Percentiles rank a stretch among this genome's conserved stretches.
Evolutionary conservation across 1,140 invertebrate genomes (phyloP).

Genomic region (Cydia pomonella): DNA sequence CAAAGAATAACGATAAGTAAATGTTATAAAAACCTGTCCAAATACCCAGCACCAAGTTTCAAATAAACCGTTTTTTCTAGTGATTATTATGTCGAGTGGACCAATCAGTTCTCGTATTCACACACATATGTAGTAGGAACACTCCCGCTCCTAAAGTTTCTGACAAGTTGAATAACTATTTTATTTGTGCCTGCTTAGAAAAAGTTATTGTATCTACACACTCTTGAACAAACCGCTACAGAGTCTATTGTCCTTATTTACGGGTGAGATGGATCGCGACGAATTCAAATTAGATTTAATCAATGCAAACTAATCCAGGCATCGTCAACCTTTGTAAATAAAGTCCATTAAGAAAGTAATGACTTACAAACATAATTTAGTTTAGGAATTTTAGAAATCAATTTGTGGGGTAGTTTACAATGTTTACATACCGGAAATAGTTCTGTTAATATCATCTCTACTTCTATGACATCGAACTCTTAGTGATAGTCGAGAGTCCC

Average conservation of each 20-base stretch:
- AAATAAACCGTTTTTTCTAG: background rate
- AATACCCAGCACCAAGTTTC: too few species aligned
- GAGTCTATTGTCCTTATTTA: conserved; percentile 13
- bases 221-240: background rate
- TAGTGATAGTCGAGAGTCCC: too few species aligned
- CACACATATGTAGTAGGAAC: too few species aligned
- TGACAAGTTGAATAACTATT: conserved; percentile 14
- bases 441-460: too few species aligned
- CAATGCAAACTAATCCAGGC: conserved; percentile 41
- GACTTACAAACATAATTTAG: background rate
- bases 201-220: conserved; percentile 18
- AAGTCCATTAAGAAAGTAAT: conserved; percentile 38
- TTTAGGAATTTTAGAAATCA: background rate
- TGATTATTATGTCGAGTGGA: background rate
- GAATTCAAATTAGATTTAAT: conserved; percentile 53
- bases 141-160: background rate
- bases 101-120: conserved; percentile 20
- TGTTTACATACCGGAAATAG: too few species aligned
- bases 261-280: conserved; percentile 41
- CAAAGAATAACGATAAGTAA: too few species aligned
- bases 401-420: background rate
- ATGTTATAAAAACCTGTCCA: too few species aligned
- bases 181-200: conserved; percentile 19
- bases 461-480: too few species aligned
- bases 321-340: conserved; percentile 49